Percentiles rank a stretch among this genome's conserved stretches.
Conservation (phyloP, 2,888 invertebrate genomes). For the Drosophila monieri region DNA sequence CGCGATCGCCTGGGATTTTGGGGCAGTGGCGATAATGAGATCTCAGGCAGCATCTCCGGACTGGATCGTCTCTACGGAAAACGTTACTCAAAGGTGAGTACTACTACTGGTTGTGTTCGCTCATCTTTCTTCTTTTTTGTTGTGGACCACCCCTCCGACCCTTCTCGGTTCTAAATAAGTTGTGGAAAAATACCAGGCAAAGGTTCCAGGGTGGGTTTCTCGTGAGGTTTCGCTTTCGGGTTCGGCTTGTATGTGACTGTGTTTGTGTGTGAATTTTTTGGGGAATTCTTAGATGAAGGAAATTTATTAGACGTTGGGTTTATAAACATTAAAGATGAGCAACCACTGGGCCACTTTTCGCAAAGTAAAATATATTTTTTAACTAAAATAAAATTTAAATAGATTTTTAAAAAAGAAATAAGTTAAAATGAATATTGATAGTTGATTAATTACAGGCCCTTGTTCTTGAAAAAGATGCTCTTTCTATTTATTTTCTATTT, state of each 20-base stretch:
- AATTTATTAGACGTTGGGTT: not conserved
- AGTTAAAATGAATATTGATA: not conserved
- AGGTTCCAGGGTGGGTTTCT: conserved; percentile 53
- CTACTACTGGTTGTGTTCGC: not conserved
- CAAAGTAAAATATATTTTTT: no score
- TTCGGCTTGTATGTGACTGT: not conserved
- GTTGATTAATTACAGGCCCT: not conserved
- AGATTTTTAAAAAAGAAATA: not conserved
- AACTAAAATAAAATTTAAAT: no score
- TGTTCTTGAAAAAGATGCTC: conserved; percentile 1
- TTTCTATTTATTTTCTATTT: conserved; percentile 30
- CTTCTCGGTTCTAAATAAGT: conserved; percentile 2
- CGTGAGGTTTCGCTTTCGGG: conserved; percentile 13
- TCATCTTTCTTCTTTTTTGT: not conserved
- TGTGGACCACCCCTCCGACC: not conserved
- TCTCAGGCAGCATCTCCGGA: conserved; percentile 79
- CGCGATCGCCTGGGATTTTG: conserved; percentile 82
- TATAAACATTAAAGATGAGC: not conserved
- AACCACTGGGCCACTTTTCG: not conserved
- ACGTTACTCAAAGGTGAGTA: conserved; percentile 82
- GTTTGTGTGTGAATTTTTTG: conserved; percentile 1
- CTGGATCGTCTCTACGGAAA: conserved; percentile 78
- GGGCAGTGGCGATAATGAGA: conserved; percentile 81
- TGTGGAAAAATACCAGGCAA: conserved; percentile 71
- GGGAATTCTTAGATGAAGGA: not conserved